Evolutionary conservation across 2,113 vertebrate genomes (phyloP).

Genomic region (Neotoma lepida): DNA sequence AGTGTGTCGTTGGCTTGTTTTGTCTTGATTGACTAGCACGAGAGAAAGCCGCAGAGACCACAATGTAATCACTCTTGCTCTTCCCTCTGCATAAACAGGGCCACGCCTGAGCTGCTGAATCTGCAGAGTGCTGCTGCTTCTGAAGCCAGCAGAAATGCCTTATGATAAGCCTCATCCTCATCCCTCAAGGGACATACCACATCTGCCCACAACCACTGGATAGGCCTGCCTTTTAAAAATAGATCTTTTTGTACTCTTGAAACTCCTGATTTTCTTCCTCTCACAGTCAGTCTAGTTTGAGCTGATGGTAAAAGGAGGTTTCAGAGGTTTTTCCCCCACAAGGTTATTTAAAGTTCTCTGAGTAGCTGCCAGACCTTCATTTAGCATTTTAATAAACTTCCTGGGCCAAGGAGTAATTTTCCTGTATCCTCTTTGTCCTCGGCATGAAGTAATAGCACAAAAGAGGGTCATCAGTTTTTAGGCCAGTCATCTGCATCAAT

Average conservation of each 20-base stretch:
- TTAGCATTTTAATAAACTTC: constrained; percentile 84
- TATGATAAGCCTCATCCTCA: background rate
- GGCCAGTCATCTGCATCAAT: constrained; percentile 78
- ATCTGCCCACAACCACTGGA: constrained; percentile 51
- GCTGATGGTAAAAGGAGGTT: constrained; percentile 76
- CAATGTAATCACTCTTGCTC: background rate
- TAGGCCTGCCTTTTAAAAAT: constrained; percentile 70
- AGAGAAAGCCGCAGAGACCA: background rate
- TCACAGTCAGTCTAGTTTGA: constrained; percentile 72
- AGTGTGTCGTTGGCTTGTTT: background rate
- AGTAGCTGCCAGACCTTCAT: constrained; percentile 81
- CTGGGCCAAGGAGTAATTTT: constrained; percentile 82
- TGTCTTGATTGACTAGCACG: background rate
- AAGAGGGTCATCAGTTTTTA: constrained; percentile 80
- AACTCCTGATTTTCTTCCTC: constrained; percentile 75
- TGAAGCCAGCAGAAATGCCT: background rate
- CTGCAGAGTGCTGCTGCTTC: background rate
- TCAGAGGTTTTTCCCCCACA: constrained; percentile 80
- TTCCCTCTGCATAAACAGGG: background rate
- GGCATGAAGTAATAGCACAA: constrained; percentile 80
- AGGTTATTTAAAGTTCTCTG: constrained; percentile 83
- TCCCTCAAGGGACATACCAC: constrained; percentile 8
- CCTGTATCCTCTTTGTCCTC: constrained; percentile 82
- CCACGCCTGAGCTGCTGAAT: background rate
- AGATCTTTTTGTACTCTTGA: constrained; percentile 70